A percentile compares a stretch with the other conserved stretches of the same genome.
Conservation (phyloP, 2,888 invertebrate genomes). For the Trichacis sp. region DNA sequence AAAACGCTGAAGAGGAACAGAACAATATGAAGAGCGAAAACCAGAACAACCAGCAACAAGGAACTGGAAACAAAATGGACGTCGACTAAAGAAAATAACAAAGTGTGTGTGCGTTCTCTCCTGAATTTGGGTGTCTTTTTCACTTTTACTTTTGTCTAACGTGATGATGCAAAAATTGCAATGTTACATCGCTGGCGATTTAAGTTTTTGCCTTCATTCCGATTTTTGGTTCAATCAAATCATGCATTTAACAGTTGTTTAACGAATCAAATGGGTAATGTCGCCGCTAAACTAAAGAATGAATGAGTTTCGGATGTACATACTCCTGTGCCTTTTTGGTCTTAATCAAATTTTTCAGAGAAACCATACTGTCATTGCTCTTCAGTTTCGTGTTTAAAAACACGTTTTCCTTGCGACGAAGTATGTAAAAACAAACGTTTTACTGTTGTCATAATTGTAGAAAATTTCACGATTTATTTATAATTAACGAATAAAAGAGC, state of each 20-base stretch:
- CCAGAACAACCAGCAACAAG: conserved; percentile 47
- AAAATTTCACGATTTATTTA: conserved; percentile 26
- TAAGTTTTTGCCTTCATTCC: conserved; percentile 61
- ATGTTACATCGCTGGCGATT: conserved; percentile 64
- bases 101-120: too few species aligned
- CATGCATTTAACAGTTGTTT: too few species aligned
- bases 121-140: too few species aligned
- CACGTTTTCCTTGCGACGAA: neutral
- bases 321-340: conserved; percentile 40
- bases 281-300: too few species aligned
- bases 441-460: conserved; percentile 28
- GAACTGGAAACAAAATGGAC: conserved; percentile 68
- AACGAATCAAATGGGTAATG: too few species aligned
- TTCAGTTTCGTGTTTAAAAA: neutral
- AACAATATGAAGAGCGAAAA: conserved; percentile 55
- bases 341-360: conserved; percentile 10
- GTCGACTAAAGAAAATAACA: conserved; percentile 62
- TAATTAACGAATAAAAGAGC: conserved; percentile 30
- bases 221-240: conserved; percentile 20
- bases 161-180: conserved; percentile 34
- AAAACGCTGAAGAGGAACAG: conserved; percentile 60
- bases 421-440: neutral
- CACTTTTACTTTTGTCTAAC: too few species aligned
- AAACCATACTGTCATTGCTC: too few species aligned
- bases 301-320: conserved; percentile 27